phyloP scores from a whole-genome alignment of 2,888 invertebrate genomes.

The Ceratothoa steindachneri region DNA sequence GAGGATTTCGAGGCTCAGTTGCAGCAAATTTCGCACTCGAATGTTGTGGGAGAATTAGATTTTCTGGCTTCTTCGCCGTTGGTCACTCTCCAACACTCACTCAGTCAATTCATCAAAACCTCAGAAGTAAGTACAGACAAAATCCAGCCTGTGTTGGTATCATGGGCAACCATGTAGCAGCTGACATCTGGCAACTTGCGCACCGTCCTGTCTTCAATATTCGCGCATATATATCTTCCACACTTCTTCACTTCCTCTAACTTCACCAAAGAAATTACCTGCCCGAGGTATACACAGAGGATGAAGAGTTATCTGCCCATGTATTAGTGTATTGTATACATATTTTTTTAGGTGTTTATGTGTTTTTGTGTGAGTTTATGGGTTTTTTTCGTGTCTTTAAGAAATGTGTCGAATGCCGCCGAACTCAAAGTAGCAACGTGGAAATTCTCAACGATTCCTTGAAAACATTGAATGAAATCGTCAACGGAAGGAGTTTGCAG shows the following conservation, averaged over 20 bases:
- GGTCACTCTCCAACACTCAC: conserved; percentile 25
- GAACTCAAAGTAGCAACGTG: background rate
- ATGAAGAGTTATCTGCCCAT: no score
- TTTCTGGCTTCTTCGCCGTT: conserved; percentile 37
- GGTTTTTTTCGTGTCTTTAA: no score
- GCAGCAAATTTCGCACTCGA: conserved; percentile 38
- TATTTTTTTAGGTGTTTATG: no score
- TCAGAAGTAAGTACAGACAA: conserved; percentile 18
- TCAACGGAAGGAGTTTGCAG: background rate
- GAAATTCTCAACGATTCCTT: background rate
- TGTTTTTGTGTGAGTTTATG: no score
- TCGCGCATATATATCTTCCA: no score
- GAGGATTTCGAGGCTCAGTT: conserved; percentile 40
- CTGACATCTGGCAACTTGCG: no score
- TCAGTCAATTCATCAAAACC: conserved; percentile 23
- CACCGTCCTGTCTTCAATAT: no score
- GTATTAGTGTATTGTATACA: no score
- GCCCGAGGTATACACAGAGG: no score
- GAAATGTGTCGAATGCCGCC: background rate
- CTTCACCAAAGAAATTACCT: no score
- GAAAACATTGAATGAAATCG: background rate
- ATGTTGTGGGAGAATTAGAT: conserved; percentile 38
- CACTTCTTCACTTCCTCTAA: no score
- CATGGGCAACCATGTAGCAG: background rate
- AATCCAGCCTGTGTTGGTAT: background rate